Evolutionary conservation across 2,113 vertebrate species (phyloP), one percentile per base, ranked within the genome.

Genomic region (Neodontobutis hainanensis): DNA sequence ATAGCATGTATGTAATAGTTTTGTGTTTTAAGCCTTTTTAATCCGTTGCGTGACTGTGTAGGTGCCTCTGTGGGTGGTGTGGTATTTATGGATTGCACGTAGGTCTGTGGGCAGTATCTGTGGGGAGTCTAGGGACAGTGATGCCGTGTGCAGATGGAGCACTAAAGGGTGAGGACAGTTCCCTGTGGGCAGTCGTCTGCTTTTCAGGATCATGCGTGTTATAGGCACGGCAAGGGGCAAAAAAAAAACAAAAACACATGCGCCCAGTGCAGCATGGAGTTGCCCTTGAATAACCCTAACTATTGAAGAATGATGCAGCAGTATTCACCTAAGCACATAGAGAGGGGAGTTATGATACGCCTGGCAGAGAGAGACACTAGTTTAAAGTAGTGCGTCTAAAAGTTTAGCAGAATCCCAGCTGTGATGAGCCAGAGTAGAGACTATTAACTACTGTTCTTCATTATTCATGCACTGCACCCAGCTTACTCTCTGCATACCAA

Each of bases 111-210:
- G 55, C 44, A 53, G 53, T 75, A 42, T 78, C 57, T 71, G 61
- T 66, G 58, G 71, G 56, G 11, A 61, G 79, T 78, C 75, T 64
- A 84, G 79, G 80, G 81, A 80, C 69, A 78, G 77, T 48, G 70
- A 77, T 59, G 68, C 58, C 19, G 72, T 80, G 82, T 85, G 71
- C 92, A 92, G 92, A 92, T 92, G 92, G 91, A 85, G 65, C 73
- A 66, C 72, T 58, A 72, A 73, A 75, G 80, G 83, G 83, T 74
- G 78, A 91, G 85, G 80, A 91, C 87, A 85, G 61, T 81, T 88
- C 87, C 77, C 91, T 82, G 89, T 85, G 72, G 92, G 87, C 81
- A 32, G 59, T 78, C 45, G 71, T 87, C 81, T 81, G 76, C 79
- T 72, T 69, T 45, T 64, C 38, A 64, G 59, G 58, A 42, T 65